A percentile compares a stretch with the other conserved stretches of the same genome.
These are phyloP conservation scores for Gallinago media DNA, from an alignment of 2,113 vertebrate species.

Conservation along the genomic window DNA sequence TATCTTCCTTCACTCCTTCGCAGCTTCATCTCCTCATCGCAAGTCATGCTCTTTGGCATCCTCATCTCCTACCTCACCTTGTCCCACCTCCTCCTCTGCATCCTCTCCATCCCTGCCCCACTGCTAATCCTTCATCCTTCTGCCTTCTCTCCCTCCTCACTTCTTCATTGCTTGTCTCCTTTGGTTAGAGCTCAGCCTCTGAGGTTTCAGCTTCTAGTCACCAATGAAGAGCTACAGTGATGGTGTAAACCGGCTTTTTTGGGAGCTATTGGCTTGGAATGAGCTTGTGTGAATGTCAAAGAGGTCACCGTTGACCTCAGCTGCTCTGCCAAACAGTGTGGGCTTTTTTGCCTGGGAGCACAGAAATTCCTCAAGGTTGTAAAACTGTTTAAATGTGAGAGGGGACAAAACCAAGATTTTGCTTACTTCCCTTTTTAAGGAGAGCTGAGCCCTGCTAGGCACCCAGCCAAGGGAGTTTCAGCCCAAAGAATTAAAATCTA, in stretches of 20 bases:
- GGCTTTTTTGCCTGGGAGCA: background rate
- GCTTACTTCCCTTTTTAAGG: background rate
- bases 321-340: background rate
- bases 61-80: background rate
- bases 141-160: background rate
- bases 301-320: background rate
- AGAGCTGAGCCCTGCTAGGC: background rate
- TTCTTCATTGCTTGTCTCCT: background rate
- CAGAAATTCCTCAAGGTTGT: background rate
- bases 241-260: background rate
- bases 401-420: background rate
- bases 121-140: background rate
- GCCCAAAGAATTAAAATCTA: constrained; percentile 9
- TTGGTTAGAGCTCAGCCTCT: background rate
- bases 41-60: background rate
- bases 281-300: background rate
- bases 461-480: background rate
- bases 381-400: background rate
- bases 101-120: background rate
- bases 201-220: background rate
- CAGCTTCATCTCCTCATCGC: background rate
- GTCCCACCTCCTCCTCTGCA: background rate
- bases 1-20: background rate
- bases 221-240: background rate
- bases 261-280: background rate